phyloP scores from a whole-genome alignment of 2,797 vertebrate species.

The Gobionotothen gibberifrons region DNA sequence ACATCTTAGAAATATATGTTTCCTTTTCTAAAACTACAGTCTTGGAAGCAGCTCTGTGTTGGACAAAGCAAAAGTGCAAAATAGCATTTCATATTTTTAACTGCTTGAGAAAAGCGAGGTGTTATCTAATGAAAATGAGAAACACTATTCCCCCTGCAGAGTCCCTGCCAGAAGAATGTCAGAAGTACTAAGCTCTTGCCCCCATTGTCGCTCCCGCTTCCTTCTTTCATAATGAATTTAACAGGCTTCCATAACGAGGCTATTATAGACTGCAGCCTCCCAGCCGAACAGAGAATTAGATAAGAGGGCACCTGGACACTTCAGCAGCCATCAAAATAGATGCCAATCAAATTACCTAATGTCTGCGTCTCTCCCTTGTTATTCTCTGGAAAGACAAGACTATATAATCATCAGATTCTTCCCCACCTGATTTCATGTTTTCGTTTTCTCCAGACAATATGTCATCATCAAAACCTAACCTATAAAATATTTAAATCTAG shows the following conservation, averaged over 20 bases:
- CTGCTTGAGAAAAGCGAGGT: conserved; percentile 62
- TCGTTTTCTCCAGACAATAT: conserved; percentile 61
- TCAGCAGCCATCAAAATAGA: conserved; percentile 79
- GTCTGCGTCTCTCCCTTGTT: conserved; percentile 64
- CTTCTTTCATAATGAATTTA: conserved; percentile 81
- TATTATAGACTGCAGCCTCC: conserved; percentile 78
- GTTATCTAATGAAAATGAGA: conserved; percentile 80
- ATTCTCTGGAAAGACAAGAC: conserved; percentile 56
- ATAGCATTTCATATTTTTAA: conserved; percentile 71
- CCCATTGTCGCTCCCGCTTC: conserved; percentile 63
- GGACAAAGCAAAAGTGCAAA: conserved; percentile 66
- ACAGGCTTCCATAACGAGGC: conserved; percentile 79
- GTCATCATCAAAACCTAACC: conserved; percentile 30
- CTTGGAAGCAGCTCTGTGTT: conserved; percentile 51
- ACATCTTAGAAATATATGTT: conserved; percentile 16
- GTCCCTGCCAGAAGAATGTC: conserved; percentile 72
- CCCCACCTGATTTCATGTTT: conserved; percentile 59
- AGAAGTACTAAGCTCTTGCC: conserved; percentile 71
- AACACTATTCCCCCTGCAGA: conserved; percentile 72
- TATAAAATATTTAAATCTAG: conserved; percentile 46
- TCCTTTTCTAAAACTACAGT: conserved; percentile 12
- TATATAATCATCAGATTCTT: conserved; percentile 56
- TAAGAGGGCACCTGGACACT: conserved; percentile 83
- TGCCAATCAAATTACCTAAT: conserved; percentile 78
- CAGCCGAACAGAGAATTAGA: conserved; percentile 76